phyloP scores from a whole-genome alignment of 1,140 invertebrate species.

The Drosophila lini region DNA sequence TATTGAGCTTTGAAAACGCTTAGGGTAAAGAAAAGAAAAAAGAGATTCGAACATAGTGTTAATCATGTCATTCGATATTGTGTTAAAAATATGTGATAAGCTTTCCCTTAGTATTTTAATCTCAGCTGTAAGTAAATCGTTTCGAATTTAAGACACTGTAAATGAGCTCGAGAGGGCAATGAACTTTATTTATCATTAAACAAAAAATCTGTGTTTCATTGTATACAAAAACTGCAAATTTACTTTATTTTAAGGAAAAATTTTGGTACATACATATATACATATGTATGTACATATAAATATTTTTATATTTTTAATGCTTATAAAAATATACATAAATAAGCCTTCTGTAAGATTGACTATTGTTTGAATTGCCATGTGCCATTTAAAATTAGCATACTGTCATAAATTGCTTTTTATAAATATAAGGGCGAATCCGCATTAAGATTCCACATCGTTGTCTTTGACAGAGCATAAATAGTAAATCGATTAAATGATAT shows the following conservation, averaged over 20 bases:
- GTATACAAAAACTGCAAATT: neutral
- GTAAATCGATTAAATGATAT: constrained; percentile 57
- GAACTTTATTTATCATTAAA: constrained; percentile 4
- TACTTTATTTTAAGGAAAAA: neutral
- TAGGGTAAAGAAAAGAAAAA: constrained; percentile 12
- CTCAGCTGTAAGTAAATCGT: neutral
- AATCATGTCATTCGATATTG: neutral
- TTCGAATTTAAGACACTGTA: neutral
- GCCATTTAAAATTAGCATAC: constrained; percentile 35
- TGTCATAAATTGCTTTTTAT: constrained; percentile 10
- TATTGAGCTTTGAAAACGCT: constrained; percentile 14
- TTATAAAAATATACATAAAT: neutral
- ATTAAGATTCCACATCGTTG: constrained; percentile 4
- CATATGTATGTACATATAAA: no score
- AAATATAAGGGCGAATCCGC: constrained; percentile 13
- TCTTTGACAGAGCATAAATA: constrained; percentile 24
- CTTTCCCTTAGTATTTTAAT: neutral
- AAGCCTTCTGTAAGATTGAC: constrained; percentile 6
- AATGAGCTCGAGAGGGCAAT: neutral
- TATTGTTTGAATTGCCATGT: constrained; percentile 30
- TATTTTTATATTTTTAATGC: neutral
- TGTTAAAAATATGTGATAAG: neutral
- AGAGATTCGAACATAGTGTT: neutral
- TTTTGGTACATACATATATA: neutral
- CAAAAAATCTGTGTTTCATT: neutral